Evolutionary conservation across 2,113 vertebrate species (phyloP), one percentile per base, ranked within the genome.

Genomic region (Chauna torquata): DNA sequence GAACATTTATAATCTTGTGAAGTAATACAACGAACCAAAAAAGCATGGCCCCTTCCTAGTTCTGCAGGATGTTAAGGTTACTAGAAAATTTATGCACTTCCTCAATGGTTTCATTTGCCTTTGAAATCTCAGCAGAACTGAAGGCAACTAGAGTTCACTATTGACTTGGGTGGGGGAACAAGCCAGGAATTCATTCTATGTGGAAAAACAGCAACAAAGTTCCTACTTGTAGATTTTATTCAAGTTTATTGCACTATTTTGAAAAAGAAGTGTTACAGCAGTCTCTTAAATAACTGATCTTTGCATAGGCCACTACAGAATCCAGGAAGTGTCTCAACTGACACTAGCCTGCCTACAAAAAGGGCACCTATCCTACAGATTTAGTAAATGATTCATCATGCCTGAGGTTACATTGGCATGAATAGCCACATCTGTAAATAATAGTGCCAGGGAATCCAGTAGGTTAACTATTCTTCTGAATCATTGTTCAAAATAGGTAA

Each of bases 401-500:
- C 30, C 91, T 68, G 62, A 69, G 90, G 90, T 78, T 91, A 25
- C 47, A 65, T 0, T 49, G 61, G 64, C 95, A 95, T 76, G 81
- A 92, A 69, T 28, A 90, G 84, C 55, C 89, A 80, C 86, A 83
- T 86, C 64, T 91, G 59, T 75, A 88, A 95, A 91, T 94, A 98
- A 97, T 34, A 92, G 94, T 95, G 89, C 20, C 55, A 55, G 84
- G 81, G 79, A 95, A 93, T 93, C 94, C 90, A 86, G 77, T 59
- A 55, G 91, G 85, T 58, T 94, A 92, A 90, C 66, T 75, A 92
- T 94, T 89, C 90, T 71, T 95, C 96, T 92, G 80, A 89, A 95
- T 89, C 62, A 75, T 84, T 96, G 94, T 82, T 89, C 79, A 88
- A 88, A 90, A 54, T 19, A 96, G 93, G 91, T 88, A 96, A 87